These are phyloP conservation scores for Psococerastis gibbosa DNA, from an alignment of 2,888 invertebrate species.

Conservation along the genomic window DNA sequence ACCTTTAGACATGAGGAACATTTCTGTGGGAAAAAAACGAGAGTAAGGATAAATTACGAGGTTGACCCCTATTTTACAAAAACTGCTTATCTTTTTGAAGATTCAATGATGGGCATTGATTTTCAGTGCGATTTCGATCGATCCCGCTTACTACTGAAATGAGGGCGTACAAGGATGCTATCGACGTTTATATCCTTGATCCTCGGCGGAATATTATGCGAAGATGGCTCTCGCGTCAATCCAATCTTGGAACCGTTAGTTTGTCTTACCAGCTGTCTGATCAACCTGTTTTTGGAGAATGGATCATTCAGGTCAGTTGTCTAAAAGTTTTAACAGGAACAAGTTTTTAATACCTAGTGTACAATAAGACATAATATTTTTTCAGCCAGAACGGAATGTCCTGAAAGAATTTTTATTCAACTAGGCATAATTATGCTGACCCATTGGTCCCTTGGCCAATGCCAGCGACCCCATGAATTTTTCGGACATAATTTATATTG, in stretches of 20 bases:
- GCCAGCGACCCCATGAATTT: too few relatives aligned
- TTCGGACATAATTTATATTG: too few relatives aligned
- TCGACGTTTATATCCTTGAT: conserved; percentile 84
- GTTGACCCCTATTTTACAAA: conserved; percentile 6
- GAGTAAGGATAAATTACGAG: not conserved
- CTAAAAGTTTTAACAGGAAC: too few relatives aligned
- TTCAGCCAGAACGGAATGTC: too few relatives aligned
- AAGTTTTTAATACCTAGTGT: too few relatives aligned
- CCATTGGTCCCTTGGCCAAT: too few relatives aligned
- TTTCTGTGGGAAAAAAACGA: not conserved
- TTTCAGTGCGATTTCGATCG: conserved; percentile 64
- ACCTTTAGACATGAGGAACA: too few relatives aligned
- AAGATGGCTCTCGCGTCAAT: conserved; percentile 78
- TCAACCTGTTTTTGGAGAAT: conserved; percentile 81
- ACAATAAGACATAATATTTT: too few relatives aligned
- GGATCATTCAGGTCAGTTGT: conserved; percentile 46
- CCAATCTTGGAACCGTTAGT: conserved; percentile 85
- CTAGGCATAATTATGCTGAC: too few relatives aligned
- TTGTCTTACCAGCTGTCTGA: conserved; percentile 76
- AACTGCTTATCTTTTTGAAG: not conserved
- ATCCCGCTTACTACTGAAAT: conserved; percentile 86
- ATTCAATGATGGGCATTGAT: too few relatives aligned
- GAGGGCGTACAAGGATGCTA: conserved; percentile 73
- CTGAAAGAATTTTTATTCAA: too few relatives aligned
- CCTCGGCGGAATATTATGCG: conserved; percentile 74